Evolutionary conservation across 2,797 vertebrate species (phyloP), one percentile per base, ranked within the genome.

Genomic region (Garrulus glandarius): DNA sequence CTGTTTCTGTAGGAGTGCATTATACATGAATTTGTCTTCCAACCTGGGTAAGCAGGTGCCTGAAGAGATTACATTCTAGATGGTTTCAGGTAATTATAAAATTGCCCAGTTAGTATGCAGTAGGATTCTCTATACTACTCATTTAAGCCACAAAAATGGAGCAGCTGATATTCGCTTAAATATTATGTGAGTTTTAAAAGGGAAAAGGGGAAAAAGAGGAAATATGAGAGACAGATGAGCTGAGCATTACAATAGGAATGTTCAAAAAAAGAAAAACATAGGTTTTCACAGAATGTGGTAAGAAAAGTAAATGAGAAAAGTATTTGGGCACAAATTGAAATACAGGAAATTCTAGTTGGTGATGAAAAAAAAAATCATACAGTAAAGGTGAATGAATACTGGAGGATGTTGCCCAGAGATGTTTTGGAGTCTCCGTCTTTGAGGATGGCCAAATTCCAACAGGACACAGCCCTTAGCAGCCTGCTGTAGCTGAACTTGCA

Each of bases 31-130:
- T 92, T 93, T 89, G 50, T 14, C 65, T 84, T 92, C 39, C 72
- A 81, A 69, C 52, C 50, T 36, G 13, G 52, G 22, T 67, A 80
- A 69, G 56, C 55, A 91, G 77, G 34, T 93, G 55, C 59, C 41
- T 74, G 88, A 84, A 84, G 67, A 87, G 80, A 89, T 67, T 32
- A 49, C 79, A 81, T 34, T 83, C 39, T 83, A 50, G 72, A 37
- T 59, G 14, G 32, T 59, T 96, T 84, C 55, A 56, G 41, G 64
- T 94, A 87, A 87, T 70, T 80, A 93, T 15, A 53, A 72, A 93
- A 92, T 79, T 56, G 20, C 44, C 60, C 16, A 6, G 10, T 67
- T 84, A 44, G 6, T 19, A 4, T 82, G 41, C 47, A 78, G 6
- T 55, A 77, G 41, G 12, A 69, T 67, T 90, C 44, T 83, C 71